Conservation (phyloP, 2,113 vertebrate genomes). For the Pachycephala philippinensis region DNA sequence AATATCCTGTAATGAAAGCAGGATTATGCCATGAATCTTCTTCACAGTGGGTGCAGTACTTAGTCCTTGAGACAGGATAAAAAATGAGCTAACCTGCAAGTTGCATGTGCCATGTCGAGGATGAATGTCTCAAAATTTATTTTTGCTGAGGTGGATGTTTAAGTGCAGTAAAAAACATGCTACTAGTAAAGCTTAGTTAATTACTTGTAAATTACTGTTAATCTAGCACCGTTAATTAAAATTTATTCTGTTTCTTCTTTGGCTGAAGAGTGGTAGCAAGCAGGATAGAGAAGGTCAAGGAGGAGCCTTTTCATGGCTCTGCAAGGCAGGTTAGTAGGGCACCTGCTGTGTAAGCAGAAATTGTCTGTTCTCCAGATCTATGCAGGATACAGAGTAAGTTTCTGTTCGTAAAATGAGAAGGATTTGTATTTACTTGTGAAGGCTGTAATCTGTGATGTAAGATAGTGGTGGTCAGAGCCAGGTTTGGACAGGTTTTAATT, state of each 20-base stretch:
- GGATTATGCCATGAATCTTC: neutral
- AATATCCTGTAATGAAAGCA: neutral
- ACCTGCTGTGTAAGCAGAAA: neutral
- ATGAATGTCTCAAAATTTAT: neutral
- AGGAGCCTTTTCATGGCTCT: neutral
- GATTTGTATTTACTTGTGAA: neutral
- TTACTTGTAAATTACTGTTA: neutral
- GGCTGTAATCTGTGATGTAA: neutral
- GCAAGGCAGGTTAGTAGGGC: neutral
- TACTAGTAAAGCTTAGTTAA: neutral
- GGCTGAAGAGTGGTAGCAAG: neutral
- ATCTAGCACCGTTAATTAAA: neutral
- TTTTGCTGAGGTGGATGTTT: neutral
- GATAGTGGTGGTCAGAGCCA: neutral
- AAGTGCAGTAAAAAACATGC: neutral
- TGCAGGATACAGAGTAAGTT: neutral
- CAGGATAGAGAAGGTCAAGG: neutral
- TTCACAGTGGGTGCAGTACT: neutral
- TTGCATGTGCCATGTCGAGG: rapidly evolving
- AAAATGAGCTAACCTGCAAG: neutral
- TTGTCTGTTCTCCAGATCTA: neutral
- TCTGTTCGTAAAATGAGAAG: neutral
- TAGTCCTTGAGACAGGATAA: neutral
- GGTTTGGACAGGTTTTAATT: neutral
- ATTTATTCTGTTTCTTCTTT: neutral